Conservation (phyloP, 2,888 invertebrate species). For the Ligdia adustata region DNA sequence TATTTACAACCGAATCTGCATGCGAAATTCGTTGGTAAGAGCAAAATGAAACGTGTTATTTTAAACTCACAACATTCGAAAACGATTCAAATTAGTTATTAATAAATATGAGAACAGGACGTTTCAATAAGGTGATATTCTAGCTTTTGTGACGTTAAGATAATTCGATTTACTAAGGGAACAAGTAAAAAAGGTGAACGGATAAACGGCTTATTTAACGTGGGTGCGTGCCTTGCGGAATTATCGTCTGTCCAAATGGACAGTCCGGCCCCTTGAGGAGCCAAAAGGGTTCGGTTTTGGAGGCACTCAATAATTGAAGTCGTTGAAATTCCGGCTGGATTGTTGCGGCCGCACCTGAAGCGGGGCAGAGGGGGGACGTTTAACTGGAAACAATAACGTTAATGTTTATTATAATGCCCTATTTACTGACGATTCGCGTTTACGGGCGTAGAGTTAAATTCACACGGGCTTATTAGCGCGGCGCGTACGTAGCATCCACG, state of each 20-base stretch:
- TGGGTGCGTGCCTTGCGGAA: constrained; percentile 63
- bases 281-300: constrained; percentile 75
- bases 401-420: constrained; percentile 80
- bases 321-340: constrained; percentile 79
- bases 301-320: constrained; percentile 82
- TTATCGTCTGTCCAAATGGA: constrained; percentile 74
- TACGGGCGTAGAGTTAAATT: constrained; percentile 68
- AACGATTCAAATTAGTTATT: constrained; percentile 5
- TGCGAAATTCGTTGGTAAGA: constrained; percentile 13
- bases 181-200: constrained; percentile 53
- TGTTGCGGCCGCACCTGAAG: constrained; percentile 71
- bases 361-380: constrained; percentile 45
- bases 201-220: constrained; percentile 66
- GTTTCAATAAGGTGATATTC: not conserved
- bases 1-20: constrained; percentile 17
- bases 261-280: constrained; percentile 77
- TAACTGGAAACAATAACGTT: constrained; percentile 78
- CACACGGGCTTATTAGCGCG: constrained; percentile 66
- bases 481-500: constrained; percentile 49
- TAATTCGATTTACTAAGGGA: constrained; percentile 35
- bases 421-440: constrained; percentile 80
- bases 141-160: constrained; percentile 14
- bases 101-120: not conserved
- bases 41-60: constrained; percentile 11
- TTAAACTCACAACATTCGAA: not conserved